Evolutionary conservation across 2,113 vertebrate genomes (phyloP).

Genomic region (Labeo catla): DNA sequence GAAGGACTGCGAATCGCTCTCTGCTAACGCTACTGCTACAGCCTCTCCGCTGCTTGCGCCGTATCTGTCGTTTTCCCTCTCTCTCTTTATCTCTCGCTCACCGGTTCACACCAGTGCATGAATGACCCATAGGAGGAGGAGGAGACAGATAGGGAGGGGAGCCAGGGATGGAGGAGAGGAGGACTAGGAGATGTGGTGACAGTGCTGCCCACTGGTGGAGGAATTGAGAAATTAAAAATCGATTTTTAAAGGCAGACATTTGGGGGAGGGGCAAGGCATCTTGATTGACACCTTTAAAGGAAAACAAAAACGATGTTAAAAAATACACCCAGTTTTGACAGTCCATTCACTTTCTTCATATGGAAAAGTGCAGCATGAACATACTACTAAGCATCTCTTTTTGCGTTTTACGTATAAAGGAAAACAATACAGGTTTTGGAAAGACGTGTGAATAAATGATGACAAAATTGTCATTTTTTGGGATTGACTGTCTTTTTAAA

Average conservation of each 20-base stretch:
- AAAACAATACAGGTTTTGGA: not conserved
- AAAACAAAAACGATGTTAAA: not conserved
- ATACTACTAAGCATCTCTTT: not conserved
- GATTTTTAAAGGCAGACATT: constrained; percentile 53
- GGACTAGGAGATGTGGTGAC: constrained; percentile 48
- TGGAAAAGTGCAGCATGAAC: not conserved
- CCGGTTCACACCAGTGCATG: constrained; percentile 71
- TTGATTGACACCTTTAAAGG: not conserved
- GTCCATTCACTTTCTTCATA: not conserved
- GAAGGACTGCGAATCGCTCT: constrained; percentile 42
- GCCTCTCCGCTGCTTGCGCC: constrained; percentile 56
- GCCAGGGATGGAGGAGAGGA: constrained; percentile 74
- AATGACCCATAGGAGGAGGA: constrained; percentile 77
- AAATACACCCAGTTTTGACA: not conserved
- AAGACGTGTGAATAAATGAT: not conserved
- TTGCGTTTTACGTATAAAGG: not conserved
- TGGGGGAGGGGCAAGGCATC: not conserved
- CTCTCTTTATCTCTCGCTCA: constrained; percentile 61
- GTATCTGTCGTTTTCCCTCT: constrained; percentile 51
- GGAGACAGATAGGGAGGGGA: constrained; percentile 24
- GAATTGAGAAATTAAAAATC: constrained; percentile 48
- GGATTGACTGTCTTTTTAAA: not conserved
- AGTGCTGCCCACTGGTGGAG: constrained; percentile 68
- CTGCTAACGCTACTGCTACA: constrained; percentile 57
- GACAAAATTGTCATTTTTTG: not conserved